Evolutionary conservation across 2,797 vertebrate genomes (phyloP).

Genomic region (Leucoraja ocellata): DNA sequence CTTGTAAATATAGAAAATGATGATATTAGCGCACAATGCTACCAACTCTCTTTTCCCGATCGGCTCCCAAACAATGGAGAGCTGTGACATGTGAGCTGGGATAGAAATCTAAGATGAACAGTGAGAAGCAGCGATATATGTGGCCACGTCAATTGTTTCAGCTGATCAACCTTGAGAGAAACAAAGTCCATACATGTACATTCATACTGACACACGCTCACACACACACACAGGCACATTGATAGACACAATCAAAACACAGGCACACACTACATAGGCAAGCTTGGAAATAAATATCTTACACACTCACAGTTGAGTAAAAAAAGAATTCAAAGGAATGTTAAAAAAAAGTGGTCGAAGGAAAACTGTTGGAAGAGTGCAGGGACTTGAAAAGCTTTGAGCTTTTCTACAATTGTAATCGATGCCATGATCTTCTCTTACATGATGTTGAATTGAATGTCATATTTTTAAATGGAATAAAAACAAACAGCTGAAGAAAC

Average conservation of each 20-base stretch:
- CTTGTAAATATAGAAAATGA: background rate
- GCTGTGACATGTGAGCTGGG: slow-evolving; percentile 1
- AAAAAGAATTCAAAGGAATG: background rate
- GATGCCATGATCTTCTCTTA: background rate
- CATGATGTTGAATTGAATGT: background rate
- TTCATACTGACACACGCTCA: background rate
- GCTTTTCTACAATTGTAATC: background rate
- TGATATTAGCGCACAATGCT: background rate
- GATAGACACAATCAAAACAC: background rate
- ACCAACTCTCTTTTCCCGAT: background rate
- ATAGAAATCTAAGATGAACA: background rate
- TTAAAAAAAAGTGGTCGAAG: background rate
- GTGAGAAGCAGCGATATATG: background rate
- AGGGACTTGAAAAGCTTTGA: background rate
- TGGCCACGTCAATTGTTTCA: background rate
- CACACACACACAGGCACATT: background rate
- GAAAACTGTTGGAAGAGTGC: background rate
- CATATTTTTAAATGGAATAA: background rate
- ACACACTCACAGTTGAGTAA: too few relatives aligned
- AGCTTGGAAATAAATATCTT: too few relatives aligned
- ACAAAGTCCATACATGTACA: background rate
- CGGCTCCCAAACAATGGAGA: background rate
- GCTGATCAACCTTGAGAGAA: background rate
- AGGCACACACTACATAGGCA: too few relatives aligned
- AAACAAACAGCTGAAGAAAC: too few relatives aligned